A percentile compares a stretch with the other conserved stretches of the same genome.
These are phyloP conservation scores for Chloroclysta siterata DNA, from an alignment of 2,888 invertebrate species.

Conservation along the genomic window DNA sequence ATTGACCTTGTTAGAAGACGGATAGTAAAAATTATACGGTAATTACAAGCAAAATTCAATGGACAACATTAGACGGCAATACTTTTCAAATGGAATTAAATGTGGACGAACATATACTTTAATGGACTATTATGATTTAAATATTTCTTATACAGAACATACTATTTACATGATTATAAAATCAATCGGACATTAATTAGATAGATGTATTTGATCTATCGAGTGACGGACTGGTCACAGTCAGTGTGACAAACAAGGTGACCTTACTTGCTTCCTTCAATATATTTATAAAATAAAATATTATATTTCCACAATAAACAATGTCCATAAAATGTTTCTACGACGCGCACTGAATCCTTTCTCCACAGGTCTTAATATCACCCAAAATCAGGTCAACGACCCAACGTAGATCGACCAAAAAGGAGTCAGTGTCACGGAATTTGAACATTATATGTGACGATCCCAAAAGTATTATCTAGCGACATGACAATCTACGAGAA, in stretches of 20 bases:
- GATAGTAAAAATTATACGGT: slow-evolving; percentile 57
- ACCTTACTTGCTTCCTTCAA: slow-evolving; percentile 44
- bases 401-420: neutral
- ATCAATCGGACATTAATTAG: slow-evolving; percentile 54
- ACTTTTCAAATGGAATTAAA: slow-evolving; percentile 77
- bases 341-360: slow-evolving; percentile 2
- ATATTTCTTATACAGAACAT: slow-evolving; percentile 64
- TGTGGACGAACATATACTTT: slow-evolving; percentile 80
- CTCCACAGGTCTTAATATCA: neutral
- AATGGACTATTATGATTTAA: slow-evolving; percentile 75
- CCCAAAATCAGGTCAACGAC: slow-evolving; percentile 2
- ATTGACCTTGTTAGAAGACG: slow-evolving; percentile 54
- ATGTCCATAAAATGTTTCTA: neutral
- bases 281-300: slow-evolving; percentile 7
- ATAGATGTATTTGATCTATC: slow-evolving; percentile 37
- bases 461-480: slow-evolving; percentile 35
- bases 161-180: slow-evolving; percentile 71
- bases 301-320: neutral
- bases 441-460: slow-evolving; percentile 10
- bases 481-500: slow-evolving; percentile 44
- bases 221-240: slow-evolving; percentile 37
- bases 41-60: slow-evolving; percentile 64
- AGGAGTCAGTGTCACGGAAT: slow-evolving; percentile 2
- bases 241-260: slow-evolving; percentile 35
- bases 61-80: slow-evolving; percentile 81